Percentiles rank a stretch among this genome's conserved stretches.
Conservation (phyloP, 64 coral and sea anemone species). For the Porites australiensis region DNA sequence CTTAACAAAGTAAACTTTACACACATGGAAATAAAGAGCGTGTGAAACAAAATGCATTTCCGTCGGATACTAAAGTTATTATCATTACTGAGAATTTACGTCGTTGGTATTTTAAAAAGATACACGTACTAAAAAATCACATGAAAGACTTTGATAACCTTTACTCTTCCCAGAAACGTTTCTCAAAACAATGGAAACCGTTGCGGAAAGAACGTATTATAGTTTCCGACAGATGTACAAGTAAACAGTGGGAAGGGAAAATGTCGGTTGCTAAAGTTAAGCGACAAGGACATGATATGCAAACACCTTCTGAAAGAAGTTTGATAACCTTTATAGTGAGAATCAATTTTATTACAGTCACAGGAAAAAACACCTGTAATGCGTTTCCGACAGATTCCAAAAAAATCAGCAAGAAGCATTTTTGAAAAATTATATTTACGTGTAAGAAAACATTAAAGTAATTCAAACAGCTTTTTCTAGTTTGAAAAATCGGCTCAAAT, state of each 20-base stretch:
- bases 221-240: too few species aligned
- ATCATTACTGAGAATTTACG: too few species aligned
- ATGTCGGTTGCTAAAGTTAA: too few species aligned
- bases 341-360: not conserved
- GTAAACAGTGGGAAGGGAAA: too few species aligned
- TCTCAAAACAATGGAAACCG: too few species aligned
- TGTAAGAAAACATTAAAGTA: too few species aligned
- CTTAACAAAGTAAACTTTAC: not conserved
- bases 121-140: not conserved
- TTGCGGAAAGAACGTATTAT: too few species aligned
- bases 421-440: not conserved
- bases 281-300: too few species aligned
- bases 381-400: slow-evolving; percentile 9
- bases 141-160: not conserved
- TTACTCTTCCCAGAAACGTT: not conserved
- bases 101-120: not conserved
- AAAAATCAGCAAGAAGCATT: not conserved
- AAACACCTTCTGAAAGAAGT: too few species aligned
- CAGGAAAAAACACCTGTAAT: not conserved
- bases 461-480: too few species aligned
- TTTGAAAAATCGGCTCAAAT: too few species aligned
- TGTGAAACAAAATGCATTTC: not conserved
- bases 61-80: not conserved
- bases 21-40: not conserved
- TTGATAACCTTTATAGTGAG: not conserved